Percentiles rank a stretch among this genome's conserved stretches.
Evolutionary conservation across 2,113 vertebrate species (phyloP).

Genomic region (Lagopus leucura): DNA sequence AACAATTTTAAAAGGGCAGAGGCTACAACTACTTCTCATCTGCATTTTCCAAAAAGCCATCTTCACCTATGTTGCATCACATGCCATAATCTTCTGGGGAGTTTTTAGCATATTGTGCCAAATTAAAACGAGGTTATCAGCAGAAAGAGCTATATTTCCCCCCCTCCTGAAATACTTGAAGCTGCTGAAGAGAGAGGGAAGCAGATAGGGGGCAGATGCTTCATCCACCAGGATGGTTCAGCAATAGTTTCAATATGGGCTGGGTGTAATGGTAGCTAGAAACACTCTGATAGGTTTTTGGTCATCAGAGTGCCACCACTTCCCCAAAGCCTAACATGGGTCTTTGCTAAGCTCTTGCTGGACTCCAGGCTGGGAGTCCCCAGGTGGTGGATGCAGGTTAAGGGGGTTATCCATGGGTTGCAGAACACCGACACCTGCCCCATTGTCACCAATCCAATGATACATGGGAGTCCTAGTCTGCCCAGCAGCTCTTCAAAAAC

Average conservation of each 20-base stretch:
- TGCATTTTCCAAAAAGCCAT: background rate
- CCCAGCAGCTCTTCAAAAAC: background rate
- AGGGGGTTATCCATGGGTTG: fast-evolving
- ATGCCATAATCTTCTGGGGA: background rate
- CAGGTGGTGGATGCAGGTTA: background rate
- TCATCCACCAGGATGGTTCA: background rate
- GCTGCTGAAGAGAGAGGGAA: background rate
- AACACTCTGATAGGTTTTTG: background rate
- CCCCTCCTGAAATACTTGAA: background rate
- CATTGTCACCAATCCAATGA: background rate
- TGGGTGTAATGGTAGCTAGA: background rate
- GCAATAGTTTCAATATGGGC: background rate
- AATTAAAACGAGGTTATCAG: background rate
- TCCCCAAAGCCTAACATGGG: background rate
- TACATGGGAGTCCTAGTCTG: background rate
- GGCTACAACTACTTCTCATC: fast-evolving
- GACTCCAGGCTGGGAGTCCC: background rate
- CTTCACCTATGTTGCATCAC: background rate
- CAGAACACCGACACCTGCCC: background rate
- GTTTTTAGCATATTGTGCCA: background rate
- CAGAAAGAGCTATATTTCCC: background rate
- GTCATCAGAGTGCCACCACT: background rate
- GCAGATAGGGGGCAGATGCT: background rate
- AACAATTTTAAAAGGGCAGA: background rate
- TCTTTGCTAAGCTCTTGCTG: background rate